Conservation (phyloP, 2,797 vertebrate genomes). For the Pogoniulus pusillus region DNA sequence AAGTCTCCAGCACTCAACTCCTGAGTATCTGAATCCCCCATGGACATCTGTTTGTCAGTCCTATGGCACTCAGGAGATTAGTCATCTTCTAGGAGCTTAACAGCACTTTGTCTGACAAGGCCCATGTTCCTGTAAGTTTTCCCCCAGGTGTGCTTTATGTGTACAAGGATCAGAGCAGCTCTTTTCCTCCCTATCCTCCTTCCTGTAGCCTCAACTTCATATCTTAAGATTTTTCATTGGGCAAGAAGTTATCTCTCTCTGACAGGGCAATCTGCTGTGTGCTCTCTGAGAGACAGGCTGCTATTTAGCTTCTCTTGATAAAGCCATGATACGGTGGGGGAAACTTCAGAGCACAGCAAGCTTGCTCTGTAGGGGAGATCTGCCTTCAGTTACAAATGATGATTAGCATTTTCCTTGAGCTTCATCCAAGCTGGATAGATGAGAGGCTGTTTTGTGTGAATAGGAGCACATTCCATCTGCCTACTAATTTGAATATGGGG, state of each 20-base stretch:
- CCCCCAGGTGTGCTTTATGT: neutral
- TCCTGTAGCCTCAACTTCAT: neutral
- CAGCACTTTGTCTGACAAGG: fast-evolving
- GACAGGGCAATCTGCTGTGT: neutral
- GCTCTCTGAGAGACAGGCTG: neutral
- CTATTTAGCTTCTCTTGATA: neutral
- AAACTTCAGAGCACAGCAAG: neutral
- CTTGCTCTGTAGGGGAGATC: neutral
- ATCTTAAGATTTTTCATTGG: neutral
- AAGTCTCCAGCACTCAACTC: neutral
- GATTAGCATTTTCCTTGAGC: neutral
- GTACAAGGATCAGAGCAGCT: fast-evolving
- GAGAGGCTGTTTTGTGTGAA: neutral
- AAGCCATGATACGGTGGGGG: neutral
- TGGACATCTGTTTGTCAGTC: neutral
- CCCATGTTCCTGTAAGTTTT: fast-evolving
- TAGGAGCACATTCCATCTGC: neutral
- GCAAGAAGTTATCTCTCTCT: neutral
- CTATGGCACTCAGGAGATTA: neutral
- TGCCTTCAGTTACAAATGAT: neutral
- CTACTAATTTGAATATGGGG: neutral
- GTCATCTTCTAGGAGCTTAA: neutral
- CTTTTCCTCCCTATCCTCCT: neutral
- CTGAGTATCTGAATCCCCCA: neutral
- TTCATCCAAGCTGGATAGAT: neutral